Percentiles rank a stretch among this genome's conserved stretches.
Evolutionary conservation across 2,888 invertebrate genomes (phyloP).

Genomic region (Hyppa rectilinea): DNA sequence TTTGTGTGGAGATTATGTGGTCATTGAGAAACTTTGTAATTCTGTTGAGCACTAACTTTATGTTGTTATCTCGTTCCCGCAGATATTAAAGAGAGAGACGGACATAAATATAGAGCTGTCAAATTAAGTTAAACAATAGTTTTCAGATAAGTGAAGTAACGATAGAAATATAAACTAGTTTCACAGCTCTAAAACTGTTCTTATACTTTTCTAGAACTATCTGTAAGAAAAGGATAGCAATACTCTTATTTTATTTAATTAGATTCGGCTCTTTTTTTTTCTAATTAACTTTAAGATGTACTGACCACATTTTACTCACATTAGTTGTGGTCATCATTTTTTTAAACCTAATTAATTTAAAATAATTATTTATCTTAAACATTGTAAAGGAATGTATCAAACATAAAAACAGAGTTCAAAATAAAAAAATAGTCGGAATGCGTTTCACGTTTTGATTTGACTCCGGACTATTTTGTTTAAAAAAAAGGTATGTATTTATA

Average conservation of each 20-base stretch:
- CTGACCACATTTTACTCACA: background rate
- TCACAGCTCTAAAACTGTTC: background rate
- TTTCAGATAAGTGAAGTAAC: no score
- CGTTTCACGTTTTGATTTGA: constrained; percentile 58
- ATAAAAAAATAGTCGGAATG: constrained; percentile 59
- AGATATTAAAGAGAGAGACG: background rate
- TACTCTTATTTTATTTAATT: constrained; percentile 4
- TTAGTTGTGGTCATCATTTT: constrained; percentile 22
- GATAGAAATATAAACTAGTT: no score
- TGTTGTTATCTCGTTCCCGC: background rate
- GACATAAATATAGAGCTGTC: background rate
- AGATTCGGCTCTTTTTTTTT: background rate
- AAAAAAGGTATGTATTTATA: constrained; percentile 56
- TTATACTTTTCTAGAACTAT: background rate
- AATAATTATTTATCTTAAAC: constrained; percentile 38
- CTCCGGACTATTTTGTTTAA: constrained; percentile 34
- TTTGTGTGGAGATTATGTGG: constrained; percentile 17
- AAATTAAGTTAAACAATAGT: no score
- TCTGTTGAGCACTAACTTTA: background rate
- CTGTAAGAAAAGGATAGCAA: constrained; percentile 15
- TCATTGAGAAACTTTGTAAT: background rate
- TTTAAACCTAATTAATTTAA: constrained; percentile 45
- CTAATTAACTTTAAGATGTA: background rate
- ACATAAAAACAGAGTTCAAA: constrained; percentile 54
- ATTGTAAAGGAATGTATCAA: constrained; percentile 72